Evolutionary conservation across 2,888 invertebrate genomes (phyloP), one percentile per base, ranked within the genome.

Genomic region (Drosophila acutilabella): DNA sequence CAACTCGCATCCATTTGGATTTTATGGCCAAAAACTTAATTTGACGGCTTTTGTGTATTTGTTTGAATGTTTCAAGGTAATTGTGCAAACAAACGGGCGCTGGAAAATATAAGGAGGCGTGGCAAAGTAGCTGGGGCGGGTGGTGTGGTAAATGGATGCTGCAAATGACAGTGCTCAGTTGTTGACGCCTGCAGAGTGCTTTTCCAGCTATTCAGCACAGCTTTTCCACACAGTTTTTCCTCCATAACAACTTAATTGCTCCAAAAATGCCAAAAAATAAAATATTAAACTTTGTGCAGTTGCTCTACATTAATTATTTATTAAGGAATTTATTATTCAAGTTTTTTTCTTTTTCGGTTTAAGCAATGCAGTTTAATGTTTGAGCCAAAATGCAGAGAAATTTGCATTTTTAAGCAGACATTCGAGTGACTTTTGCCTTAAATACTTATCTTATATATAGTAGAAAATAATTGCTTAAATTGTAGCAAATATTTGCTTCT

Each of bases 21-120:
- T 81, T 77, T 83, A 81, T 81, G 78, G 65, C 45, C 54, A 58
- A 80, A 84, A 84, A 79, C 77, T 81, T 81, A 82, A 82, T 81
- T 82, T 84, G 81, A 78, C 68, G 76, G 78, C 69, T 60, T 81
- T 84, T 13, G 42, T 50, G 38, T 66, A 62, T 13, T 36, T 36
- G 64, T 73, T 30, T 54, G 60, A 57, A 60, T 48, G 11, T 54
- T 51, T 44, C 67, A 54, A 67, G 74, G 81, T 79, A 81, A 81
- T 81, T 81, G 79, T 61, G 64, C 71, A 77, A 79, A 74, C 77
- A 83, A 81, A 72, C 74, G 18, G 5, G 30, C 3, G 13, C 13
- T 16, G 51, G 20, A 4, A 30, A 11, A n/a, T 42, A 10, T 5
- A 4, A 10, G 14, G 14, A n/a, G 42, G 4, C 11, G 14, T 23